A percentile compares a stretch with the other conserved stretches of the same genome.
These are phyloP conservation scores for Scomber colias DNA, from an alignment of 2,113 vertebrate genomes.

Conservation along the genomic window DNA sequence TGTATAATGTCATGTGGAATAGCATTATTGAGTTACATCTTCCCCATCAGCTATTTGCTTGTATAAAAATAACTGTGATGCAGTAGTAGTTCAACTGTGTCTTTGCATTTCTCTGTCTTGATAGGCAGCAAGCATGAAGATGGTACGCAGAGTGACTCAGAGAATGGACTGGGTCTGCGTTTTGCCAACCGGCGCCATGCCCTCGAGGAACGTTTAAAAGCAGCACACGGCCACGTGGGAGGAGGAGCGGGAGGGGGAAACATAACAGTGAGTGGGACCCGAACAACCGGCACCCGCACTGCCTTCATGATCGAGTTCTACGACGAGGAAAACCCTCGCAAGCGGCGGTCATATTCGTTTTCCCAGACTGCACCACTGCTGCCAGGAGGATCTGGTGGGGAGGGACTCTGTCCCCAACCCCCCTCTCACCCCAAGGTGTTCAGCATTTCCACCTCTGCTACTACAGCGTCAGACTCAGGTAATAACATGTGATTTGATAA, in stretches of 20 bases:
- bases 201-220: slow-evolving; percentile 91
- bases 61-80: too few relatives aligned
- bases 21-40: neutral
- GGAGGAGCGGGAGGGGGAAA: slow-evolving; percentile 39
- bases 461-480: slow-evolving; percentile 74
- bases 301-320: slow-evolving; percentile 96
- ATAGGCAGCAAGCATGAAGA: slow-evolving; percentile 98
- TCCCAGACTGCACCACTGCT: slow-evolving; percentile 89
- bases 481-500: neutral
- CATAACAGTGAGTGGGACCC: slow-evolving; percentile 64
- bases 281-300: slow-evolving; percentile 82
- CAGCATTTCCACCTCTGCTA: slow-evolving; percentile 80
- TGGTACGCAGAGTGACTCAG: slow-evolving; percentile 97
- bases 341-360: slow-evolving; percentile 94
- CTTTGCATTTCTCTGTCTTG: slow-evolving; percentile 14
- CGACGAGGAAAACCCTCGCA: slow-evolving; percentile 93
- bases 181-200: slow-evolving; percentile 89
- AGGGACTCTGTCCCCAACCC: slow-evolving; percentile 88
- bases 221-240: slow-evolving; percentile 79
- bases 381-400: slow-evolving; percentile 79
- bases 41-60: too few relatives aligned
- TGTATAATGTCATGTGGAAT: neutral
- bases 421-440: slow-evolving; percentile 87
- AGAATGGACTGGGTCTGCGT: slow-evolving; percentile 91
- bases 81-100: neutral